Evolutionary conservation across 2,113 vertebrate genomes (phyloP).

Genomic region (Cygnus atratus): DNA sequence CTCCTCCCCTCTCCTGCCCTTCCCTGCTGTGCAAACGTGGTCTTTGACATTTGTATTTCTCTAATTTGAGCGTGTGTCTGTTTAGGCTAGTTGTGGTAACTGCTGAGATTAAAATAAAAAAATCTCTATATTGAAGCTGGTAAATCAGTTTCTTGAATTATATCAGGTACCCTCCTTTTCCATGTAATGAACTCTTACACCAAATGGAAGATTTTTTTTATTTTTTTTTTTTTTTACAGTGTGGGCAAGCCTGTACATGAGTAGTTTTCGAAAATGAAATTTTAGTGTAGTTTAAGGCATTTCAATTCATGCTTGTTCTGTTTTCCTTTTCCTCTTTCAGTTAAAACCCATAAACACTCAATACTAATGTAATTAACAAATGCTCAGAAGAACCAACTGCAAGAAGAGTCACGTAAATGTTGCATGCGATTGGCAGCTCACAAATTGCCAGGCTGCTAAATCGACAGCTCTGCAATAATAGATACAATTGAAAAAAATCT

Average conservation of each 20-base stretch:
- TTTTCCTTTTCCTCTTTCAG: background rate
- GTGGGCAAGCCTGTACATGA: background rate
- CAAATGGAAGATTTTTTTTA: background rate
- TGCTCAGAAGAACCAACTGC: background rate
- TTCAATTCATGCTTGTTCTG: background rate
- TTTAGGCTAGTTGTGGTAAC: background rate
- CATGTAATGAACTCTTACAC: background rate
- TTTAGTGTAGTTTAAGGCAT: background rate
- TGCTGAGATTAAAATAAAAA: background rate
- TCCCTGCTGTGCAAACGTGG: background rate
- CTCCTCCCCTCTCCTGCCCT: background rate
- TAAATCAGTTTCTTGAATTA: background rate
- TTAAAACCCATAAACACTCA: background rate
- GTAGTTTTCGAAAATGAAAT: background rate
- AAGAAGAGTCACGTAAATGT: background rate
- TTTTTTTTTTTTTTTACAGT: background rate
- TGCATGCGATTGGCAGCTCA: background rate
- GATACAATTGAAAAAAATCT: background rate
- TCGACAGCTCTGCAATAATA: background rate
- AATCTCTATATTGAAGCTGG: background rate
- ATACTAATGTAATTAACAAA: background rate
- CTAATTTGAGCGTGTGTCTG: background rate
- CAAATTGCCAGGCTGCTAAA: background rate
- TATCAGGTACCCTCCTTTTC: background rate
- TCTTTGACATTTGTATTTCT: constrained; percentile 9